Conservation (phyloP, 1,140 invertebrate species). For the Dysdera silvatica region DNA sequence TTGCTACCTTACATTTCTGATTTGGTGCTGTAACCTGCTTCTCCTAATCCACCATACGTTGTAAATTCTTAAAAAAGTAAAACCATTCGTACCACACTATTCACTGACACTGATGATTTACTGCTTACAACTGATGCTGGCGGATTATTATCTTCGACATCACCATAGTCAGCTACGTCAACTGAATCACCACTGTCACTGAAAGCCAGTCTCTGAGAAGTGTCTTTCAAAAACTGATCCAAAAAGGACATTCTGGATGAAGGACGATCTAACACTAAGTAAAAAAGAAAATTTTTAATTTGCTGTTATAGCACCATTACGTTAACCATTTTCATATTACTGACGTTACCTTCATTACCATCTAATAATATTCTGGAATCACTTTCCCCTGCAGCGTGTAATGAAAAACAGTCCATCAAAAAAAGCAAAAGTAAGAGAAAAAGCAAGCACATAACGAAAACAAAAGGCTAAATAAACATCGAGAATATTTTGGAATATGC, state of each 20-base stretch:
- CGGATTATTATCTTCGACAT: conserved; percentile 65
- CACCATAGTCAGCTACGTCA: conserved; percentile 50
- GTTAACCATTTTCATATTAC: not conserved
- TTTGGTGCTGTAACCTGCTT: no score
- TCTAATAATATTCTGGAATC: conserved; percentile 23
- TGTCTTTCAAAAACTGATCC: conserved; percentile 79
- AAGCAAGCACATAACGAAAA: no score
- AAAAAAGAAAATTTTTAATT: conserved; percentile 27
- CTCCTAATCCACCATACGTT: no score
- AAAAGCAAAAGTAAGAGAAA: no score
- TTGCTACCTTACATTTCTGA: no score
- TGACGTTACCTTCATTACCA: conserved; percentile 13
- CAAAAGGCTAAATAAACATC: no score
- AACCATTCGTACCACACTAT: conserved; percentile 58
- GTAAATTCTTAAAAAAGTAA: no score
- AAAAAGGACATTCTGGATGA: conserved; percentile 81
- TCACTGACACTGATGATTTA: conserved; percentile 70
- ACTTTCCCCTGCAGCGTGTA: conserved; percentile 14
- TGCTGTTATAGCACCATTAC: no score
- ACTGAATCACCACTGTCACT: conserved; percentile 52
- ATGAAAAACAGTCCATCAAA: no score
- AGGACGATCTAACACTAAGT: conserved; percentile 75
- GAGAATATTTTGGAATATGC: no score
- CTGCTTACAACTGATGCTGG: conserved; percentile 68
- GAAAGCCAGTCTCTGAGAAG: conserved; percentile 51